Evolutionary conservation across 2,113 vertebrate genomes (phyloP), one percentile per base, ranked within the genome.

Genomic region (Scytalopus superciliaris): DNA sequence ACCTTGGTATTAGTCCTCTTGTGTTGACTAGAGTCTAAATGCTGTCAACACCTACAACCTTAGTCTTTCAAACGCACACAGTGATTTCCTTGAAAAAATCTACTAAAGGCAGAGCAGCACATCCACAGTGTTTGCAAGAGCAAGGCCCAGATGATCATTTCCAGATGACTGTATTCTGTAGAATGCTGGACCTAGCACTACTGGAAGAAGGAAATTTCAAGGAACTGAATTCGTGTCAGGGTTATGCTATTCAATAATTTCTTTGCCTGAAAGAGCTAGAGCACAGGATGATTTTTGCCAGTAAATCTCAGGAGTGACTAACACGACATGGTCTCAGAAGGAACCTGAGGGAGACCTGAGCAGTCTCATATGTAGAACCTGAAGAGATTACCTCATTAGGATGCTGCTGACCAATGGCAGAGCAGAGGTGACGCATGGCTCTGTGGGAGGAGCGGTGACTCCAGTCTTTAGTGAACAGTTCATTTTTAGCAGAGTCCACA

Each of bases 41-140:
- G 33, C 63, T 90, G 50, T 76, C 72, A 93, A 68, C 45, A 44
- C 30, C 74, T 74, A 37, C 33, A 63, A 64, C 55, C 70, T 80
- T 84, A 84, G 57, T 89, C 87, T 96, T 88, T 89, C 45, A 73
- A 73, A 84, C 50, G 79, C 66, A 74, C 17, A 13, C 64, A 60
- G 19, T 42, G 69, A 78, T 75, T 79, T 91, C n/a, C 63, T 84
- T 79, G 40, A 79, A 86, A 44, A 37, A 60, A 50, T 37, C 37
- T 40, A 18, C 47, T 78, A 19, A 30, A 44, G 18, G 40, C 22
- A 60, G 47, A 27, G 23, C 24, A 92, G 49, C 9, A 57, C 23
- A 53, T 6, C 9, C 12, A 4, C 8, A 67, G 27, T 14, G 4
- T 89, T 95, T 79, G 31, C 45, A 82, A 30, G 30, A 82, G 11